These are phyloP conservation scores for Galbula dea DNA, from an alignment of 2,113 vertebrate genomes.

Conservation along the genomic window DNA sequence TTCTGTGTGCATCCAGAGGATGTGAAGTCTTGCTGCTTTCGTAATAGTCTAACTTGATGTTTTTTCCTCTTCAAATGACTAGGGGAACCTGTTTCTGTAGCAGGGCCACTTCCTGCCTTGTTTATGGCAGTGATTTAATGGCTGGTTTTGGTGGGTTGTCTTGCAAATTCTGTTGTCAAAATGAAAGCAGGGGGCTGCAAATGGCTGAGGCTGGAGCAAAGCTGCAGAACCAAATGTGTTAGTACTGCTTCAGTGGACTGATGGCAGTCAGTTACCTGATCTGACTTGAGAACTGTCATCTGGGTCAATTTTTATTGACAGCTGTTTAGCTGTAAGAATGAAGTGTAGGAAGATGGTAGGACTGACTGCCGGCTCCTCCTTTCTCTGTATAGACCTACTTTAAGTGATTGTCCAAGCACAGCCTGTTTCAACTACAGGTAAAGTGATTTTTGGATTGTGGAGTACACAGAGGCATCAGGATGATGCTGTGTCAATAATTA, in stretches of 20 bases:
- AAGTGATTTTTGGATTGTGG: background rate
- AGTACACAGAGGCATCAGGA: background rate
- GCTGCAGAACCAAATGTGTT: background rate
- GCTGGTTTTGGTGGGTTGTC: background rate
- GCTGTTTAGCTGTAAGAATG: background rate
- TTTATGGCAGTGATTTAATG: background rate
- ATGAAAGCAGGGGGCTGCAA: background rate
- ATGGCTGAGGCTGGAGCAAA: background rate
- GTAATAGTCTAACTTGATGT: background rate
- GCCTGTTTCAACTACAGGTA: background rate
- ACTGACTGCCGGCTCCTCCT: rapidly evolving
- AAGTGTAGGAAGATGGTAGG: background rate
- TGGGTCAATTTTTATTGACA: background rate
- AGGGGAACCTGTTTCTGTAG: background rate
- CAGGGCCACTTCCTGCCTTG: background rate
- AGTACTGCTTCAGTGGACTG: background rate
- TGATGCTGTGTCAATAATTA: background rate
- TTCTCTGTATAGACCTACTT: background rate
- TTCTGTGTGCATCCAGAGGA: background rate
- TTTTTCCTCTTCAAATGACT: background rate
- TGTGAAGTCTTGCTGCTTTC: background rate
- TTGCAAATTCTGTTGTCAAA: background rate
- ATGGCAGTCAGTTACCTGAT: background rate
- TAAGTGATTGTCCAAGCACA: background rate
- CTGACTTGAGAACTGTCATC: background rate